A percentile compares a stretch with the other conserved stretches of the same genome.
Evolutionary conservation across 2,113 vertebrate genomes (phyloP).

Genomic region (Megaceryle maxima): DNA sequence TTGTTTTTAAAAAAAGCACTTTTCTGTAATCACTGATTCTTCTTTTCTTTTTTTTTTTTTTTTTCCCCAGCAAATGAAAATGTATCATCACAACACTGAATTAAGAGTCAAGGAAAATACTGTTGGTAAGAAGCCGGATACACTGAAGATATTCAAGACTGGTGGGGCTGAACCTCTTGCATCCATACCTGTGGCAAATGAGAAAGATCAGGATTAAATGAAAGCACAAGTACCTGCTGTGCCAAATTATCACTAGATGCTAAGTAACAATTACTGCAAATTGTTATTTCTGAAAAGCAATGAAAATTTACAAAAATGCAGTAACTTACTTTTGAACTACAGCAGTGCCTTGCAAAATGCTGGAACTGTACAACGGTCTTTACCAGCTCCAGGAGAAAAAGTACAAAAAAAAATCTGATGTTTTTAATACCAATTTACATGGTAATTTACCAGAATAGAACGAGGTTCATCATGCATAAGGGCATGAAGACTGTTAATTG

Average conservation of each 20-base stretch:
- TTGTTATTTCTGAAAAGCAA: neutral
- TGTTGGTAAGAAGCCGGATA: conserved; percentile 70
- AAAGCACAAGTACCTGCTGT: neutral
- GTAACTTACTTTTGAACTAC: neutral
- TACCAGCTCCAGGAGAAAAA: neutral
- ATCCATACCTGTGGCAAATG: conserved; percentile 84
- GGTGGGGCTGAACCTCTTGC: conserved; percentile 82
- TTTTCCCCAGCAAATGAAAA: conserved; percentile 37
- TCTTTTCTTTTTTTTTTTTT: too few relatives aligned
- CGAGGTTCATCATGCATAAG: neutral
- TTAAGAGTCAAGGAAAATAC: conserved; percentile 67
- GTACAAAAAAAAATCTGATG: neutral
- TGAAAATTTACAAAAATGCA: neutral
- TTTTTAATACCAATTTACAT: neutral
- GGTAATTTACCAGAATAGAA: conserved; percentile 17
- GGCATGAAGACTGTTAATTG: neutral
- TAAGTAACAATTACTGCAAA: neutral
- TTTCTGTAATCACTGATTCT: conserved; percentile 43
- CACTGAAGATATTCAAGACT: conserved; percentile 22
- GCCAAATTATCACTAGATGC: neutral
- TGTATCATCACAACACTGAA: conserved; percentile 60
- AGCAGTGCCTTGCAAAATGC: neutral
- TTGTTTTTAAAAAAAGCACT: conserved; percentile 58
- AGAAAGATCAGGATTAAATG: conserved; percentile 20
- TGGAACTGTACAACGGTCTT: neutral